A percentile compares a stretch with the other conserved stretches of the same genome.
Conservation (phyloP, 1,140 invertebrate species). For the Globodera ellingtonae region DNA sequence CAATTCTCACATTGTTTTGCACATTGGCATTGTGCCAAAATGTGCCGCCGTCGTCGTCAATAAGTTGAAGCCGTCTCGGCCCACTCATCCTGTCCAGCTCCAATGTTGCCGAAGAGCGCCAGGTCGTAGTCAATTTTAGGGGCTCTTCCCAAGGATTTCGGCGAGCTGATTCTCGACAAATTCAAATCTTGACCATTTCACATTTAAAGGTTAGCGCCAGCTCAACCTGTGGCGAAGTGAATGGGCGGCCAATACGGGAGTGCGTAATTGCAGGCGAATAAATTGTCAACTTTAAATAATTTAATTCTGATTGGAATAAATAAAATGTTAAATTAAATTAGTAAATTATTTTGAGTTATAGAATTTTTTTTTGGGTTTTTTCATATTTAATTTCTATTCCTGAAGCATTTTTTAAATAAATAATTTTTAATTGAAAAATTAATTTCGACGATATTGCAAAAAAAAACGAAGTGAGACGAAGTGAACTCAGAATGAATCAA, state of each 20-base stretch:
- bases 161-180: neutral
- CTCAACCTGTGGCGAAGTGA: constrained; percentile 68
- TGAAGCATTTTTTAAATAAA: too few species aligned
- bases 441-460: too few species aligned
- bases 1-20: neutral
- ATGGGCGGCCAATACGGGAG: constrained; percentile 64
- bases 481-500: too few species aligned
- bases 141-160: neutral
- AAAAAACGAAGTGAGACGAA: too few species aligned
- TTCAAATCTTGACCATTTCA: neutral
- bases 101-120: constrained; percentile 46
- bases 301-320: neutral
- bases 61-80: neutral
- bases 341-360: neutral
- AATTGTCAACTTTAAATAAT: neutral
- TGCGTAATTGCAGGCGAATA: constrained; percentile 67
- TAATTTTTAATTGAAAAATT: too few species aligned
- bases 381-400: neutral
- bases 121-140: constrained; percentile 48
- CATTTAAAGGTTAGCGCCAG: constrained; percentile 54
- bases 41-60: neutral
- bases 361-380: neutral
- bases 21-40: neutral
- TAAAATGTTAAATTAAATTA: too few species aligned
- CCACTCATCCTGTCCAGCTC: constrained; percentile 43